A percentile compares a stretch with the other conserved stretches of the same genome.
phyloP scores from a whole-genome alignment of 2,797 vertebrate genomes.

The Gobio occitaniae region DNA sequence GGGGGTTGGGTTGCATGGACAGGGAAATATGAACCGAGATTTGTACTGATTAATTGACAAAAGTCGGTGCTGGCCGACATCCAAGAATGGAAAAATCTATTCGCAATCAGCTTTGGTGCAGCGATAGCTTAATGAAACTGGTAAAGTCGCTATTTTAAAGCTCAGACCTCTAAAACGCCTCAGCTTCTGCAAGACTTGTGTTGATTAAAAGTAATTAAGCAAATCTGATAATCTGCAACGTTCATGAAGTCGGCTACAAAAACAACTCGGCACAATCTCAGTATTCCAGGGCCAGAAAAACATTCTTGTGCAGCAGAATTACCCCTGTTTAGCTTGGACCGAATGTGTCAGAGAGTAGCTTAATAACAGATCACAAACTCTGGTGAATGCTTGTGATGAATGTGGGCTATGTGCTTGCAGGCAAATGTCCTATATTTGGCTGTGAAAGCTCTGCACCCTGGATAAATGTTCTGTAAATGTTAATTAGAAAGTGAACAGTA shows the following conservation, averaged over 20 bases:
- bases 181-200: slow-evolving; percentile 4
- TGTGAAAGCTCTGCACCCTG: not conserved
- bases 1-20: slow-evolving; percentile 57
- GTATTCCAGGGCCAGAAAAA: slow-evolving; percentile 12
- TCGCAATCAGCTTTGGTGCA: slow-evolving; percentile 49
- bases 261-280: slow-evolving; percentile 41
- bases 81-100: slow-evolving; percentile 69
- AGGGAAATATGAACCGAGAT: slow-evolving; percentile 64
- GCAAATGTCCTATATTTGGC: slow-evolving; percentile 16
- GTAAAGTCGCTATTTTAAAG: slow-evolving; percentile 17
- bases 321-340: slow-evolving; percentile 24
- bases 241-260: slow-evolving; percentile 7
- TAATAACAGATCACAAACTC: slow-evolving; percentile 26
- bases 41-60: slow-evolving; percentile 64
- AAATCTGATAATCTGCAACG: slow-evolving; percentile 23
- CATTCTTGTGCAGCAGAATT: slow-evolving; percentile 19
- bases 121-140: slow-evolving; percentile 52
- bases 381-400: slow-evolving; percentile 21
- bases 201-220: slow-evolving; percentile 22
- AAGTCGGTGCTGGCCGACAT: slow-evolving; percentile 62
- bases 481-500: not conserved
- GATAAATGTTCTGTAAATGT: not conserved
- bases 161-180: slow-evolving; percentile 7
- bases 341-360: not conserved
- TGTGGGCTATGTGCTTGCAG: slow-evolving; percentile 32